These are phyloP conservation scores for Misgurnus anguillicaudatus DNA, from an alignment of 2,113 vertebrate species.

Conservation along the genomic window DNA sequence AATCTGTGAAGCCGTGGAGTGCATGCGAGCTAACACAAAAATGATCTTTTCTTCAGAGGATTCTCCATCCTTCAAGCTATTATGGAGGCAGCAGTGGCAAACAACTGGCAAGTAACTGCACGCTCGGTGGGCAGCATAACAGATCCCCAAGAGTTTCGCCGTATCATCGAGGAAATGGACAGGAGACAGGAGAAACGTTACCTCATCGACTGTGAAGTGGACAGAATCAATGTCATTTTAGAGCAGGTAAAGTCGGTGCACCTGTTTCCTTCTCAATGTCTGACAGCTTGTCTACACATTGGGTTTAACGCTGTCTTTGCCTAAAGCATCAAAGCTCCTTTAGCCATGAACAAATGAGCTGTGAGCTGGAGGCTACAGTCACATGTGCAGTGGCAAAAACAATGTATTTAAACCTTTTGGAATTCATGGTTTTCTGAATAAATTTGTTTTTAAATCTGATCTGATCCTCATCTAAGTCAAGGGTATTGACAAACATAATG, in stretches of 20 bases:
- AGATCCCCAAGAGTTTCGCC: constrained; percentile 91
- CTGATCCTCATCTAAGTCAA: no score
- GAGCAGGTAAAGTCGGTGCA: constrained; percentile 84
- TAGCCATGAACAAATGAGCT: no score
- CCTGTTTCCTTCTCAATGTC: constrained; percentile 8
- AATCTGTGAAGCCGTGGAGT: neutral
- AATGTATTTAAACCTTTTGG: no score
- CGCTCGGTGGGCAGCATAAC: constrained; percentile 94
- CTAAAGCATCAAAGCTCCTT: no score
- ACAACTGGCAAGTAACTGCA: constrained; percentile 99
- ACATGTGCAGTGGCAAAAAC: no score
- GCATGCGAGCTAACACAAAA: constrained; percentile 16
- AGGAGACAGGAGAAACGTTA: constrained; percentile 95
- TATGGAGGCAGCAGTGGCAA: constrained; percentile 97
- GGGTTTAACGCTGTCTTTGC: no score
- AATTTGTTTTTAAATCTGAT: no score
- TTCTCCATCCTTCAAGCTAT: constrained; percentile 98
- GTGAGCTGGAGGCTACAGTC: no score
- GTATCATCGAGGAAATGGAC: constrained; percentile 99
- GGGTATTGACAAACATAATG: no score
- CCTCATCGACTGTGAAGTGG: constrained; percentile 96
- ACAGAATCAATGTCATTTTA: constrained; percentile 94
- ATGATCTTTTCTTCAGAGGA: constrained; percentile 70
- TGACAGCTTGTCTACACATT: neutral
- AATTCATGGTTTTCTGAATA: no score